A percentile compares a stretch with the other conserved stretches of the same genome.
Evolutionary conservation across 2,888 invertebrate species (phyloP).

Genomic region (Tolmerus cingulatus): DNA sequence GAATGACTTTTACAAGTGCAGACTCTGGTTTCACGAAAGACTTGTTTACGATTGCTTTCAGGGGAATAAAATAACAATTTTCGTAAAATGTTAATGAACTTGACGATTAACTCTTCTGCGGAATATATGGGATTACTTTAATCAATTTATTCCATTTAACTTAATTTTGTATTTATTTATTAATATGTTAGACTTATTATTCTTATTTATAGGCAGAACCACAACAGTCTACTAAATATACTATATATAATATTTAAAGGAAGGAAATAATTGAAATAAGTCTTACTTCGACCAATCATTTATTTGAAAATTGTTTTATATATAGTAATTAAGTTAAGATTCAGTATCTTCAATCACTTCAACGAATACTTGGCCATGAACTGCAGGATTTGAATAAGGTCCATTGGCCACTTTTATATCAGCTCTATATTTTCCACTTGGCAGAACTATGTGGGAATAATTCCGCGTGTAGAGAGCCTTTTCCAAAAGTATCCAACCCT

Average conservation of each 20-base stretch:
- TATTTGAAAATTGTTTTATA: no score
- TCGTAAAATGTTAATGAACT: not conserved
- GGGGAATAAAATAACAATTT: not conserved
- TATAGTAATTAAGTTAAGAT: not conserved
- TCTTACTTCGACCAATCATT: no score
- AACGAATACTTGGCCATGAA: not conserved
- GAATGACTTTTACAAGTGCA: not conserved
- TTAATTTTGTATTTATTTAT: no score
- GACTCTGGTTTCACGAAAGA: not conserved
- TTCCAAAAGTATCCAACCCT: not conserved
- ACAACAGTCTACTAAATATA: no score
- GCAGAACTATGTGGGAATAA: not conserved
- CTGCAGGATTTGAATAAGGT: not conserved
- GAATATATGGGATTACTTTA: no score
- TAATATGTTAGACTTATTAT: no score
- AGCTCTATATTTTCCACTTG: not conserved
- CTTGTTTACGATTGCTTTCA: not conserved
- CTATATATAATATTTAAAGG: no score
- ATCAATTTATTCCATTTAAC: no score
- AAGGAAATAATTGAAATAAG: no score
- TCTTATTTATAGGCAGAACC: no score
- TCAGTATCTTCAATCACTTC: not conserved
- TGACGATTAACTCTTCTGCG: not conserved
- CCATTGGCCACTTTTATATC: not conserved
- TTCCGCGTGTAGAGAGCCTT: not conserved